Evolutionary conservation across 2,797 vertebrate species (phyloP).

Genomic region (Anas georgica): DNA sequence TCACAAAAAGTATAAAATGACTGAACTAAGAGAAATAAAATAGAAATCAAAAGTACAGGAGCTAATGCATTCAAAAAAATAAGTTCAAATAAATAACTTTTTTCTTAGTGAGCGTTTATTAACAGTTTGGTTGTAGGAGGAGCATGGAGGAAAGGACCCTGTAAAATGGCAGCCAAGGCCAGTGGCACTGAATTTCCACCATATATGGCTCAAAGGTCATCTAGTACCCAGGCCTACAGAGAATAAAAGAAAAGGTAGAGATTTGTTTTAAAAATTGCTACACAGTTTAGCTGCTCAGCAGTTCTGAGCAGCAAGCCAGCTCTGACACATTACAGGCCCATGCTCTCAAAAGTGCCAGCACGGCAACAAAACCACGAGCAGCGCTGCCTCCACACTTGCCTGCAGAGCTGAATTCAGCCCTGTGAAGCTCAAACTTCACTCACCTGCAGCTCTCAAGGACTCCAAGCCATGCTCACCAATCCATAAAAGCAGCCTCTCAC

Average conservation of each 20-base stretch:
- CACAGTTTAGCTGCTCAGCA: background rate
- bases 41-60: background rate
- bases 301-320: background rate
- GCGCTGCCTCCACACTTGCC: background rate
- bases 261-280: background rate
- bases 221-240: background rate
- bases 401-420: background rate
- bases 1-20: background rate
- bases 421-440: background rate
- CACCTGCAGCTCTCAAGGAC: background rate
- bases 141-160: background rate
- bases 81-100: background rate
- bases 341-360: background rate
- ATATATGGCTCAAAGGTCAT: background rate
- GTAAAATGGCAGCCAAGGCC: background rate
- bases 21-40: background rate
- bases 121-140: background rate
- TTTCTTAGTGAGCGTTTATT: background rate
- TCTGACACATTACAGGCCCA: fast-evolving
- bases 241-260: background rate
- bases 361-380: background rate
- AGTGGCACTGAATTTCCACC: background rate
- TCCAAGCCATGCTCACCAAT: background rate
- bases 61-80: background rate
- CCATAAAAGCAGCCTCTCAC: background rate